Evolutionary conservation across 2,888 invertebrate genomes (phyloP).

Genomic region (Temnothorax rugatulus): DNA sequence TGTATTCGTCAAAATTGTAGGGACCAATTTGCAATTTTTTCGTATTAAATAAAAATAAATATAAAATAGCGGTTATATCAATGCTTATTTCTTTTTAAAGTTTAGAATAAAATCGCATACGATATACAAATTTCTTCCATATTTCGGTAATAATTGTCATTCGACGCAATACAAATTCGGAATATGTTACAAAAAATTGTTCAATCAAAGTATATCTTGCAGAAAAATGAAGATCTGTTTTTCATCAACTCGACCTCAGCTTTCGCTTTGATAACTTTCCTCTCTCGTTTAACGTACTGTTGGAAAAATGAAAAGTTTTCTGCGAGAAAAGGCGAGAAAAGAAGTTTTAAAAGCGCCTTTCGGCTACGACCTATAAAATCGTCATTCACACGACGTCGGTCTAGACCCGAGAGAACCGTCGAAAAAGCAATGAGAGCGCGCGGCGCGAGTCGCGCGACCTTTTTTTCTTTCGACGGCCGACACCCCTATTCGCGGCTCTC

Average conservation of each 20-base stretch:
- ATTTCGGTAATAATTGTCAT: neutral
- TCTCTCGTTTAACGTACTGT: conserved; percentile 29
- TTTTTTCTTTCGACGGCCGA: neutral
- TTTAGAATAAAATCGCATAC: neutral
- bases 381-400: conserved; percentile 32
- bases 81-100: neutral
- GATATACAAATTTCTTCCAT: neutral
- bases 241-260: conserved; percentile 1
- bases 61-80: neutral
- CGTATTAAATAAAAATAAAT: neutral
- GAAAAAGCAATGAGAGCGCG: conserved; percentile 24
- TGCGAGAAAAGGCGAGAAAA: conserved; percentile 9
- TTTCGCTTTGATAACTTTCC: conserved; percentile 15
- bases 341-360: conserved; percentile 38
- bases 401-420: neutral
- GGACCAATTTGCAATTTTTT: neutral
- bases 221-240: conserved; percentile 8
- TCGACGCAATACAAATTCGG: neutral
- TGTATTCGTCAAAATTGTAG: neutral
- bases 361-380: conserved; percentile 47
- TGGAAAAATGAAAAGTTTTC: conserved; percentile 38
- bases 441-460: conserved; percentile 1
- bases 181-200: neutral
- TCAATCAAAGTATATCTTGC: neutral
- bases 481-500: neutral